These are phyloP conservation scores for Triops longicaudatus DNA, from an alignment of 1,140 invertebrate genomes.

Conservation along the genomic window DNA sequence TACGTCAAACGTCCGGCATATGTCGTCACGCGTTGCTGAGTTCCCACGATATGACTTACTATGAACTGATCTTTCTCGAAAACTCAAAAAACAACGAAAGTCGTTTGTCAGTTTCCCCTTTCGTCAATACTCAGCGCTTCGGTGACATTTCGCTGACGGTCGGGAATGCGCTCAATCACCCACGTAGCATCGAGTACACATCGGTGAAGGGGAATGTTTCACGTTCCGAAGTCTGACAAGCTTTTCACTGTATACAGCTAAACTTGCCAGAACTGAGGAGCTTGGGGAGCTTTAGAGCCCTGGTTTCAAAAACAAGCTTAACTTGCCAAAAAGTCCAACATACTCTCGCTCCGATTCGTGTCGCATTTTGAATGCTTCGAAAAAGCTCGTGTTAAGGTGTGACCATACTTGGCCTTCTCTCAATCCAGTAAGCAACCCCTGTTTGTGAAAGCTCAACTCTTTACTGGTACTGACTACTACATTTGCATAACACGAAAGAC, in stretches of 20 bases:
- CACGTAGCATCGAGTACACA: background rate
- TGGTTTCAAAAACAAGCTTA: background rate
- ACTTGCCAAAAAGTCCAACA: background rate
- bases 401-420: conserved; percentile 9
- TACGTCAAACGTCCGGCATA: too few species aligned
- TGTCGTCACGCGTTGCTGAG: too few species aligned
- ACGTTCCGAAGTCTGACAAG: background rate
- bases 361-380: background rate
- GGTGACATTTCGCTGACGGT: background rate
- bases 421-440: background rate
- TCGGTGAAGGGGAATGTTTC: background rate
- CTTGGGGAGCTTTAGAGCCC: too few species aligned
- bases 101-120: background rate
- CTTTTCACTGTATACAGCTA: background rate
- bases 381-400: background rate
- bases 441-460: background rate
- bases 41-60: too few species aligned
- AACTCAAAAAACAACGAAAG: background rate
- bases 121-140: background rate
- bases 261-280: background rate
- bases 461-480: background rate
- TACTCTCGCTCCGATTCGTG: background rate
- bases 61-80: too few species aligned
- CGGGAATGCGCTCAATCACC: background rate
- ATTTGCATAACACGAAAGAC: background rate